phyloP scores from a whole-genome alignment of 2,113 vertebrate species.

The Zapus hudsonius region DNA sequence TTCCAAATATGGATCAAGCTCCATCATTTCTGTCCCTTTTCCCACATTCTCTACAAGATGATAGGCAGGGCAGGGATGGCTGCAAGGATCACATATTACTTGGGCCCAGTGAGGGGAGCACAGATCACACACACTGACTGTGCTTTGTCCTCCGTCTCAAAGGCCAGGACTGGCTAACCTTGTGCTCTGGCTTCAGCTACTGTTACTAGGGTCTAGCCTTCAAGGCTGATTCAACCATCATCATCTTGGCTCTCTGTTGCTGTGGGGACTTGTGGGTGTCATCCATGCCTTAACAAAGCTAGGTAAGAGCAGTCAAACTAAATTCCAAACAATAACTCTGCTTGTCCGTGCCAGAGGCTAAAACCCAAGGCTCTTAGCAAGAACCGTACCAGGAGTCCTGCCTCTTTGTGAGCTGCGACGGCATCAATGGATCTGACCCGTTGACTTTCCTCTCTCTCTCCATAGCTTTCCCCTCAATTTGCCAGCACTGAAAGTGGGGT shows the following conservation, averaged over 20 bases:
- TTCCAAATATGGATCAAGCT: neutral
- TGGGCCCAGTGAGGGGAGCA: neutral
- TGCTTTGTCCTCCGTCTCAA: neutral
- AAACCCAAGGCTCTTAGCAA: neutral
- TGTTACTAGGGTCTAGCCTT: neutral
- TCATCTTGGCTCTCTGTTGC: no score
- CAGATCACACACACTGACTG: neutral
- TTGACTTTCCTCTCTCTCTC: neutral
- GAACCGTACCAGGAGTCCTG: neutral
- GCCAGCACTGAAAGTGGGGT: no score
- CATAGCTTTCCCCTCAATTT: neutral
- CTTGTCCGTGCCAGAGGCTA: neutral
- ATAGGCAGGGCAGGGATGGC: neutral
- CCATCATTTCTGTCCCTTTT: neutral
- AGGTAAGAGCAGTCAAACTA: neutral
- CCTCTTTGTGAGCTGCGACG: neutral
- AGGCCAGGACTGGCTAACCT: no score
- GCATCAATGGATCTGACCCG: neutral
- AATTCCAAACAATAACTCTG: neutral
- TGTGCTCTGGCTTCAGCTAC: neutral
- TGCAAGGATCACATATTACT: neutral
- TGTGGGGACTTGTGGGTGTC: neutral
- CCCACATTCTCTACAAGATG: neutral
- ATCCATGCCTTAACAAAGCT: neutral
- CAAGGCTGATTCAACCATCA: neutral